Base-by-base conservation (phyloP, 2,113 vertebrate species). In the Spermophilus dauricus region DNA sequence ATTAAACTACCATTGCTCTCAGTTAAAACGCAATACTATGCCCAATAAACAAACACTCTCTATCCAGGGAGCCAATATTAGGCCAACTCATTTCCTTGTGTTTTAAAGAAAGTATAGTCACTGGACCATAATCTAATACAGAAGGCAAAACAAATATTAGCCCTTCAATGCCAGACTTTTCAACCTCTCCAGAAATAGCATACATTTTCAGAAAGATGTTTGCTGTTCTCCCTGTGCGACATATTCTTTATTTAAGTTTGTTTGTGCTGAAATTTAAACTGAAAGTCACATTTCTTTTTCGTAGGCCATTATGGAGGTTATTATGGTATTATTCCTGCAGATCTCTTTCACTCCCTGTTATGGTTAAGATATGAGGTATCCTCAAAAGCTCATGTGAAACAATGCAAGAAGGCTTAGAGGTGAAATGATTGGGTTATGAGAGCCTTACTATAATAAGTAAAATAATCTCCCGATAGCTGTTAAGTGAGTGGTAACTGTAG, bases 31-130 rank as follows among this genome's bases (percentile, higher is more conserved):
- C 22, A 91, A 32, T 22, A 67, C 30, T 88, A 45, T 2, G 13
- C 2, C n/a, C 78, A 91, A 20, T 53, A 82, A 72, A 92, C 39
- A 93, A 91, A 88, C 18, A 89, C 0, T 30, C 24, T 75, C 22
- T 24, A 24, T 82, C 42, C 45, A 83, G 10, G 45, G 22, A 95
- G 5, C n/a, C 84, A 88, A 69, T 94, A 96, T 95, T 78, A 86
- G 91, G 65, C 73, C 32, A 92, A 95, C 72, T 88, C 85, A 82
- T 91, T 97, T 97, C 94, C 75, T 80, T 51, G 28, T 78, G 69
- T 16, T 82, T 97, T 97, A 83, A 96, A 78, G 92, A 92, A 58
- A 92, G 85, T 90, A 65, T 80, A 53, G 0, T 90, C 20, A 78
- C 32, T 86, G 63, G 77, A 83, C 48, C 69, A n/a, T 89, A 94